A percentile compares a stretch with the other conserved stretches of the same genome.
Conservation (phyloP, 2,888 invertebrate species). For the Hesperia comma region DNA sequence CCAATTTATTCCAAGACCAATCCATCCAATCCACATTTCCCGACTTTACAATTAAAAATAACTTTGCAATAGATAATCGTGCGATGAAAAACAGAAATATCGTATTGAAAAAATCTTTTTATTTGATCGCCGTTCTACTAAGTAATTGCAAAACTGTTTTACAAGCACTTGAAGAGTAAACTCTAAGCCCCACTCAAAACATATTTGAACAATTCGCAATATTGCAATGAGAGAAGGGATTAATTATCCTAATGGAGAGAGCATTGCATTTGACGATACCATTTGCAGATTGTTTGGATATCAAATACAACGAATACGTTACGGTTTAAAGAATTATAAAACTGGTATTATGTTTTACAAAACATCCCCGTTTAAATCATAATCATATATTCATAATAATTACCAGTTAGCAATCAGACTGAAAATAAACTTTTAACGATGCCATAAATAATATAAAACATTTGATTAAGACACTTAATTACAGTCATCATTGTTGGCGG, state of each 20-base stretch:
- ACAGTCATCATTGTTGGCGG: no score
- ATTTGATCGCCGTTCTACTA: neutral
- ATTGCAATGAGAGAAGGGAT: slow-evolving; percentile 20
- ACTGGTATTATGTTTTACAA: neutral
- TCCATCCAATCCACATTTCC: no score
- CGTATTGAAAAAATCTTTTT: neutral
- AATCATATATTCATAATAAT: no score
- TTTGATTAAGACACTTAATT: no score
- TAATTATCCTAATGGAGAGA: slow-evolving; percentile 26
- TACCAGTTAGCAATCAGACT: no score
- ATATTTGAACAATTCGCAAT: slow-evolving; percentile 22
- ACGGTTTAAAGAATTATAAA: slow-evolving; percentile 9
- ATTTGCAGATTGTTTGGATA: slow-evolving; percentile 8
- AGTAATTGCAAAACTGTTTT: slow-evolving; percentile 5
- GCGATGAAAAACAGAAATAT: neutral
- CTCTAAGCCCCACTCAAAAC: slow-evolving; percentile 15
- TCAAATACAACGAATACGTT: slow-evolving; percentile 5
- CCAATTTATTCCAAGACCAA: no score
- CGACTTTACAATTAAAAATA: no score
- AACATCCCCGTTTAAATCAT: no score
- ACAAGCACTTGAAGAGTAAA: slow-evolving; percentile 4
- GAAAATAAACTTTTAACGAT: no score
- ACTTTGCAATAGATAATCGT: neutral
- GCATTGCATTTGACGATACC: slow-evolving; percentile 18
- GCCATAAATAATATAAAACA: no score